Base-by-base conservation (phyloP, 1,140 invertebrate genomes). In the Diorhabda carinulata region DNA sequence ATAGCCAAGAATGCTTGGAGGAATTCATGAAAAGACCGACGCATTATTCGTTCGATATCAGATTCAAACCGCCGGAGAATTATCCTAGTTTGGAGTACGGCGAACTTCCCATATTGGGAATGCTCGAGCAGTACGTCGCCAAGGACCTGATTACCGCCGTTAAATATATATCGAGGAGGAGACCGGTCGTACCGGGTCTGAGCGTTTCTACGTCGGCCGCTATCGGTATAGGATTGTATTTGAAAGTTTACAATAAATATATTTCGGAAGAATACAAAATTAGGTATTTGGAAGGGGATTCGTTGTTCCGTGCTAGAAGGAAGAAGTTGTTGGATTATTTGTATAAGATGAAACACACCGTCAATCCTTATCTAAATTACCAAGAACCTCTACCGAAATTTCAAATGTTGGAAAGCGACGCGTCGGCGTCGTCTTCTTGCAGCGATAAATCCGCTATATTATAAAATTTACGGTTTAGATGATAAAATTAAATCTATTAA, bases 181-280 rank as follows among this genome's bases (percentile, higher is more conserved):
- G 87, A 62, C 87, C 87, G 2, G 84, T 87, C 68, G 82, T 87
- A 68, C 83, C 85, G 3, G 86, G 86, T 3, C 73, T 88, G 47
- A 76, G 76, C 65, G 73, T 81, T 9, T 40, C 76, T n/a, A 10
- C 78, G 5, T 86, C 85, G 1, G 87, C 82, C 0, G 74, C 84
- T 0, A 71, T 89, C 42, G 82, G 81, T 47, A 75, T 88, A 10
- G 87, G 82, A 9, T 72, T 86, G 7, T 84, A 82, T 76, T 73
- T 89, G 45, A 88, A 88, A 79, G 78, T 78, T 8, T 77, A 83
- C 62, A 86, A 87, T 76, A 76, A 78, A 44, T 66, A 61, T 4
- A 76, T 72, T 7, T 47, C 77, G 5, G 47, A 64, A 60, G 68
- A 76, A 8, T 73, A 79, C 9, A 57, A 77, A 40, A 42, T 71